A percentile compares a stretch with the other conserved stretches of the same genome.
Conservation (phyloP, 2,888 invertebrate genomes). For the Stenolophus ochropezus region DNA sequence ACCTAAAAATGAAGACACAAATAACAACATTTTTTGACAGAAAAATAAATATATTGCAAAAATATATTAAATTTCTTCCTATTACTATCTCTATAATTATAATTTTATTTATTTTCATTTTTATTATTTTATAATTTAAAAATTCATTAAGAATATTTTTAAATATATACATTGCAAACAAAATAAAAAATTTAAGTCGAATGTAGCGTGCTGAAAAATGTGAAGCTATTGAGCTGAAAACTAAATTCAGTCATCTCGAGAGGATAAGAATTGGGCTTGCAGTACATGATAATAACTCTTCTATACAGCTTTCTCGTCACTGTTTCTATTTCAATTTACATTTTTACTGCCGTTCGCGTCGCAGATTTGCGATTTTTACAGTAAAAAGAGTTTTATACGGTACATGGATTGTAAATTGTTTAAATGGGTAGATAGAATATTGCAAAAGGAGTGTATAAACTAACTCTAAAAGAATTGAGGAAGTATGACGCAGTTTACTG, state of each 20-base stretch:
- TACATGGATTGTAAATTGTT: conserved; percentile 36
- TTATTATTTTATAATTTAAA: too few species aligned
- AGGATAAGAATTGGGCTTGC: neutral
- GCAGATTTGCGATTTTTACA: conserved; percentile 21
- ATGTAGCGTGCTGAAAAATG: neutral
- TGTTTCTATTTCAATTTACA: conserved; percentile 45
- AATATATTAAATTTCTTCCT: too few species aligned
- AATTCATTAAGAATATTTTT: neutral
- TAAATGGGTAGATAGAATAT: neutral
- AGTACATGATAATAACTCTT: conserved; percentile 37
- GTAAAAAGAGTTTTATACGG: conserved; percentile 19
- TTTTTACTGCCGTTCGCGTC: conserved; percentile 35
- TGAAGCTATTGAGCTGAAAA: neutral
- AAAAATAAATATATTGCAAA: too few species aligned
- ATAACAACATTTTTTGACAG: too few species aligned
- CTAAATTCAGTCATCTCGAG: neutral
- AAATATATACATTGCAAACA: neutral
- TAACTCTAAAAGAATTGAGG: neutral
- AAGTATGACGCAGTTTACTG: neutral
- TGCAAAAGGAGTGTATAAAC: neutral
- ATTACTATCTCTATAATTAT: too few species aligned
- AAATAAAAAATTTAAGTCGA: neutral
- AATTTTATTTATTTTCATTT: too few species aligned
- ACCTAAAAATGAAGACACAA: too few species aligned
- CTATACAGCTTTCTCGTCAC: conserved; percentile 19